Evolutionary conservation across 1,140 invertebrate genomes (phyloP).

Genomic region (Lasioglossum albipes): DNA sequence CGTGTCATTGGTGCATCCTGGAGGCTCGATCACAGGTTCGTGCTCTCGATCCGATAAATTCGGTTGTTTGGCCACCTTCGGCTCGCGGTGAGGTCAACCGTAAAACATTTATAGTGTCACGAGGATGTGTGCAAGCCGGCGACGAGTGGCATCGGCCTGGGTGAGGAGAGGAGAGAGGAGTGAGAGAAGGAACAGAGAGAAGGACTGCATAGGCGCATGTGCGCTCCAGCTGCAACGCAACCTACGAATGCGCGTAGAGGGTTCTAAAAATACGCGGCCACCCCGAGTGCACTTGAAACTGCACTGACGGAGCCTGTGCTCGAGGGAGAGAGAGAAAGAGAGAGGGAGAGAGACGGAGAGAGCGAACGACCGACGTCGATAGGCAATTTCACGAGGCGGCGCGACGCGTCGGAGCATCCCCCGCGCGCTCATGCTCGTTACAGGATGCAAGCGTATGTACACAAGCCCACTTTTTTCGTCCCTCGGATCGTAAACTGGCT

Average conservation of each 20-base stretch:
- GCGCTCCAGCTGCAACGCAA: constrained; percentile 69
- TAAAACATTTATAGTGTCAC: constrained; percentile 68
- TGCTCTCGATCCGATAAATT: constrained; percentile 41
- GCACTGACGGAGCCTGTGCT: constrained; percentile 10
- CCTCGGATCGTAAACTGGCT: not conserved
- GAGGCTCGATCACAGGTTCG: not conserved
- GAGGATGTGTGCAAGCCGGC: constrained; percentile 37
- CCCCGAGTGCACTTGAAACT: constrained; percentile 68
- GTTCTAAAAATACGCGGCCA: constrained; percentile 71
- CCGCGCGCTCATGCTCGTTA: not conserved
- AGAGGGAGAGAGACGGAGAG: not conserved
- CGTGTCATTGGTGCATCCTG: not conserved
- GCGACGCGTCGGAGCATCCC: constrained; percentile 14
- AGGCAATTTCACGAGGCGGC: constrained; percentile 45
- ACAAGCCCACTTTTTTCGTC: not conserved
- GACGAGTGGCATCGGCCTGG: constrained; percentile 32
- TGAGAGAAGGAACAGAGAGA: no score
- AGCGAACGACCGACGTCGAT: constrained; percentile 24
- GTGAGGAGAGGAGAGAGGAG: no score
- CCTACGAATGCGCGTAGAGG: constrained; percentile 42
- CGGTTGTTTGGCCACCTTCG: constrained; percentile 4
- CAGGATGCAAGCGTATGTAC: not conserved
- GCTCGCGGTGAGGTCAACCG: constrained; percentile 50
- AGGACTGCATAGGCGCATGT: constrained; percentile 66
- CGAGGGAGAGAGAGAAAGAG: not conserved